These are phyloP conservation scores for Oscarella lobularis DNA, from an alignment of 37 sponge, comb jelly and placozoan genomes.

Conservation along the genomic window DNA sequence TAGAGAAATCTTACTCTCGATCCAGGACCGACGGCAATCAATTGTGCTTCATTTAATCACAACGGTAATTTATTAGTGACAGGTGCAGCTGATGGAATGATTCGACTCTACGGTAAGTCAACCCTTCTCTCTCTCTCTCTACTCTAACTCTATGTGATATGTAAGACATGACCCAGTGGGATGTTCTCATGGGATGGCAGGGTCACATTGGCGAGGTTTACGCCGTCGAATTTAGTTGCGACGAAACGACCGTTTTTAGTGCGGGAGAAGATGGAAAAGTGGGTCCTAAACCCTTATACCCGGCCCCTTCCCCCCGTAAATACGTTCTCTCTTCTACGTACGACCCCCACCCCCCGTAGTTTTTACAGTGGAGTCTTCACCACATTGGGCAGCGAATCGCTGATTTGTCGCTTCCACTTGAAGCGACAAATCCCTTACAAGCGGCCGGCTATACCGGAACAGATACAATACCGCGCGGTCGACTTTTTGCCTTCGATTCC, in stretches of 20 bases:
- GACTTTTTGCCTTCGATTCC: constrained; percentile 64
- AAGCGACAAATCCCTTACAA: background rate
- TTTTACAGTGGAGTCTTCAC: constrained; percentile 58
- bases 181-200: constrained; percentile 75
- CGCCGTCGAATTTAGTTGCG: constrained; percentile 75
- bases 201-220: constrained; percentile 66
- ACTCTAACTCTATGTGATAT: background rate
- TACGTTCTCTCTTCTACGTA: no score
- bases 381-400: constrained; percentile 31
- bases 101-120: constrained; percentile 45
- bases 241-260: constrained; percentile 81
- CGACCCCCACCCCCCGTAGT: constrained; percentile 3
- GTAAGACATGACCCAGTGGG: constrained; percentile 7
- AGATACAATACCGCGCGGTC: constrained; percentile 23
- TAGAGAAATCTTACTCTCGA: background rate
- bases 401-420: constrained; percentile 25
- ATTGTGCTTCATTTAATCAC: constrained; percentile 83
- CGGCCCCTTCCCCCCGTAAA: background rate
- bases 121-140: background rate
- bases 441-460: background rate
- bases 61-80: constrained; percentile 83
- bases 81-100: constrained; percentile 85
- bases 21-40: constrained; percentile 40
- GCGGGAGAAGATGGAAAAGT: constrained; percentile 44
- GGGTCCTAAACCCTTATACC: background rate